Evolutionary conservation across 2,888 invertebrate genomes (phyloP).

Genomic region (Cerastoderma edule): DNA sequence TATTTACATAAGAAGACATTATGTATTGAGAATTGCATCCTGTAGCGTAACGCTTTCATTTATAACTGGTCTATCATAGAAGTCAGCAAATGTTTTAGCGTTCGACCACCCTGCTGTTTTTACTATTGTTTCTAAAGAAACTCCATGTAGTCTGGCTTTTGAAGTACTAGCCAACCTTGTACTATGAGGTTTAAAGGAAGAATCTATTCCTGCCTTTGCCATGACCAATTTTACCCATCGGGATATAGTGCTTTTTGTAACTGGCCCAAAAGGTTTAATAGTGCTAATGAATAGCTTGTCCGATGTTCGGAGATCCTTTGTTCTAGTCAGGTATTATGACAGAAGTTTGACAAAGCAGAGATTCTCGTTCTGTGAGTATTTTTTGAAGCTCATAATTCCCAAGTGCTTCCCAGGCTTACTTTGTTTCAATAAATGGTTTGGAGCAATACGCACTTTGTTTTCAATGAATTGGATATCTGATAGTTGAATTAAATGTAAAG

Average conservation of each 20-base stretch:
- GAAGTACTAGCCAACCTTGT: slow-evolving; percentile 18
- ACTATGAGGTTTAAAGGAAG: slow-evolving; percentile 16
- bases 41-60: not conserved
- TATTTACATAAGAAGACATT: not conserved
- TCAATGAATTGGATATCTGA: no score
- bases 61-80: slow-evolving; percentile 19
- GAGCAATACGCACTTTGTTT: not conserved
- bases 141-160: slow-evolving; percentile 7
- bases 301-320: slow-evolving; percentile 1
- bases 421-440: slow-evolving; percentile 7
- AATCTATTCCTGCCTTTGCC: slow-evolving; percentile 14
- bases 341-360: slow-evolving; percentile 10
- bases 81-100: slow-evolving; percentile 16
- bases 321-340: slow-evolving; percentile 7
- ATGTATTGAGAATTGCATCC: not conserved
- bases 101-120: slow-evolving; percentile 33
- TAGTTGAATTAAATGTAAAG: slow-evolving; percentile 4
- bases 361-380: not conserved
- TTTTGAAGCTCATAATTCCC: not conserved
- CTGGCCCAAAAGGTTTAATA: slow-evolving; percentile 17
- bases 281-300: slow-evolving; percentile 13
- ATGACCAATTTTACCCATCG: slow-evolving; percentile 24
- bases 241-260: slow-evolving; percentile 22
- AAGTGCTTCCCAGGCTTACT: slow-evolving; percentile 3
- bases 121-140: slow-evolving; percentile 20